Conservation (phyloP, 2,888 invertebrate species). For the Tipula vernalis region DNA sequence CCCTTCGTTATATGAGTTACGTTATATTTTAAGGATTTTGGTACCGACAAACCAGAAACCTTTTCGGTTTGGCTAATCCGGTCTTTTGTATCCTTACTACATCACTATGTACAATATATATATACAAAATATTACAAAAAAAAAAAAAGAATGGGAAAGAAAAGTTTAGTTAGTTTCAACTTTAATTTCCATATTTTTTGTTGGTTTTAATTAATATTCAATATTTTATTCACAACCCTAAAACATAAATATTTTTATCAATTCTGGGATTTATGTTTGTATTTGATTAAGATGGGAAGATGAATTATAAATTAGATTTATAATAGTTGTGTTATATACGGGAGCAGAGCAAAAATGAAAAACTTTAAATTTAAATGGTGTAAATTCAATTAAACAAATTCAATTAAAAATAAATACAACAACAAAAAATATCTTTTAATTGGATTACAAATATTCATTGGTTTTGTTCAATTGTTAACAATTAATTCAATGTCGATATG, state of each 20-base stretch:
- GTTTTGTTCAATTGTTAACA: not conserved
- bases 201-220: not conserved
- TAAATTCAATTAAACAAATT: not conserved
- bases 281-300: not conserved
- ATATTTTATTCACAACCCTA: not conserved
- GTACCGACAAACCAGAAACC: not conserved
- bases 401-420: not conserved
- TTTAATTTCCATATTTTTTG: not conserved
- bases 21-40: not conserved
- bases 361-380: not conserved
- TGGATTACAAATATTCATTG: not conserved
- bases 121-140: not conserved
- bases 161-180: not conserved
- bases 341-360: not conserved
- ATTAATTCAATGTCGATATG: not conserved
- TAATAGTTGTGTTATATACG: not conserved
- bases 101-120: not conserved
- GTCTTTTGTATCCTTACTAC: not conserved
- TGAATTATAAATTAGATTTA: not conserved
- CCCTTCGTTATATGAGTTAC: not conserved
- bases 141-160: not conserved
- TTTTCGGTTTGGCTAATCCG: not conserved
- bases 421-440: not conserved
- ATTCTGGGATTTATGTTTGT: not conserved
- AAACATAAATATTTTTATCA: not conserved